A percentile compares a stretch with the other conserved stretches of the same genome.
These are phyloP conservation scores for Trachelus troglodyta DNA, from an alignment of 2,888 invertebrate species.

Conservation along the genomic window DNA sequence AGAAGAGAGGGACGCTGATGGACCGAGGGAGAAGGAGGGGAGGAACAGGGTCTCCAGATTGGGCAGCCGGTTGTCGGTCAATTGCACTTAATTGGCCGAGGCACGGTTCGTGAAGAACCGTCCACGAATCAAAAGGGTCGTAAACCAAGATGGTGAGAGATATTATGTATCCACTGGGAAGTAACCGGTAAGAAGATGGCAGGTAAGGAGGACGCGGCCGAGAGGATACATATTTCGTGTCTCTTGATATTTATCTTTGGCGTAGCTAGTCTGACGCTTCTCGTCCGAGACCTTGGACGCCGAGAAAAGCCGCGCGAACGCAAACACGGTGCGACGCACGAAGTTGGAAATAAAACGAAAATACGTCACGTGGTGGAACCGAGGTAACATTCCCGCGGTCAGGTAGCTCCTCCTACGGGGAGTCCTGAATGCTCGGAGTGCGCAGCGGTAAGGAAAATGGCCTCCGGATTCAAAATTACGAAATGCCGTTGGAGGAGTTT, in stretches of 20 bases:
- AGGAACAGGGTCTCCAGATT: slow-evolving; percentile 40
- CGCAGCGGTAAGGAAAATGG: not conserved
- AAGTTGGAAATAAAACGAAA: not conserved
- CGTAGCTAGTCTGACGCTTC: not conserved
- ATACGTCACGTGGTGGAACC: not conserved
- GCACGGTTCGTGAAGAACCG: slow-evolving; percentile 18
- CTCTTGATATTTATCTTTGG: not conserved
- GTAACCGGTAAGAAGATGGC: not conserved
- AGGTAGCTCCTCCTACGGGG: not conserved
- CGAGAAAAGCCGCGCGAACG: not conserved
- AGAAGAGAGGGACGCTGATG: slow-evolving; percentile 11
- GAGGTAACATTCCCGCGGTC: not conserved
- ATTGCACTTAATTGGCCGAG: slow-evolving; percentile 58
- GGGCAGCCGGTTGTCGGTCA: slow-evolving; percentile 50
- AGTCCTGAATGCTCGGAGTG: not conserved
- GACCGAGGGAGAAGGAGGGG: slow-evolving; percentile 24
- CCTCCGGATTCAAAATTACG: not conserved
- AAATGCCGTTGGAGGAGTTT: not conserved
- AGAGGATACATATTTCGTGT: not conserved
- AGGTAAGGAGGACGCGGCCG: not conserved
- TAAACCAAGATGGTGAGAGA: not conserved
- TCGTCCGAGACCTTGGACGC: not conserved
- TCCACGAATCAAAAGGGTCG: not conserved
- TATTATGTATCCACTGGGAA: not conserved
- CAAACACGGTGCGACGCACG: not conserved